phyloP scores from a whole-genome alignment of 2,797 vertebrate species.

The Emydoidea blandingii region DNA sequence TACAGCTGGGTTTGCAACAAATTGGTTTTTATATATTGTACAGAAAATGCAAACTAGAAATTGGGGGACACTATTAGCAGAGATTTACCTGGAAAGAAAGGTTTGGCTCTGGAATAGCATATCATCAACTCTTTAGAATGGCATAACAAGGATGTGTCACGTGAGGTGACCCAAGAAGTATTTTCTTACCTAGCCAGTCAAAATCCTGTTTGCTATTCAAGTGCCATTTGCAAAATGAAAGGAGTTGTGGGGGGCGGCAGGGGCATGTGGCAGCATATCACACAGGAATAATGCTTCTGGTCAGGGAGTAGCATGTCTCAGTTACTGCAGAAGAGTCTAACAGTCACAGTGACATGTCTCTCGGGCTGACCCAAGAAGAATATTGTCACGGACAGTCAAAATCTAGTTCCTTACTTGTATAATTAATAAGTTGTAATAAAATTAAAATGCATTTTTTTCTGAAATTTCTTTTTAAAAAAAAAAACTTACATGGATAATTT shows the following conservation, averaged over 20 bases:
- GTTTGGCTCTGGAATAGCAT: neutral
- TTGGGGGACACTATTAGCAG: neutral
- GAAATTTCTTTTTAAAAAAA: neutral
- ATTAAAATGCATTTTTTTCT: neutral
- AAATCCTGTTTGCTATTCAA: neutral
- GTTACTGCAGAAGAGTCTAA: neutral
- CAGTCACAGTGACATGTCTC: rapidly evolving
- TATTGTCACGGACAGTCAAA: neutral
- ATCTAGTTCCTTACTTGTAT: neutral
- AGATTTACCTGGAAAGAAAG: neutral
- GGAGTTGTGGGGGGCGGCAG: neutral
- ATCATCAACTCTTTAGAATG: neutral
- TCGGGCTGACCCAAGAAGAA: neutral
- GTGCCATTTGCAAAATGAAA: neutral
- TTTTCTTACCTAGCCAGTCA: neutral
- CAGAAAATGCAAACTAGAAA: neutral
- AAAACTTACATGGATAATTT: neutral
- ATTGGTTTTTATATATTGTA: neutral
- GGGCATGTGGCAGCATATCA: neutral
- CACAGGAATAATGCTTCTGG: neutral
- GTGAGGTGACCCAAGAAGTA: neutral
- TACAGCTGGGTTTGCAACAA: neutral
- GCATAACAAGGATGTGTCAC: neutral
- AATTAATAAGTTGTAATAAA: neutral
- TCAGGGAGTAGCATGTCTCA: neutral